These are phyloP conservation scores for Oryctes rhinoceros DNA, from an alignment of 1,140 invertebrate species.

Conservation along the genomic window DNA sequence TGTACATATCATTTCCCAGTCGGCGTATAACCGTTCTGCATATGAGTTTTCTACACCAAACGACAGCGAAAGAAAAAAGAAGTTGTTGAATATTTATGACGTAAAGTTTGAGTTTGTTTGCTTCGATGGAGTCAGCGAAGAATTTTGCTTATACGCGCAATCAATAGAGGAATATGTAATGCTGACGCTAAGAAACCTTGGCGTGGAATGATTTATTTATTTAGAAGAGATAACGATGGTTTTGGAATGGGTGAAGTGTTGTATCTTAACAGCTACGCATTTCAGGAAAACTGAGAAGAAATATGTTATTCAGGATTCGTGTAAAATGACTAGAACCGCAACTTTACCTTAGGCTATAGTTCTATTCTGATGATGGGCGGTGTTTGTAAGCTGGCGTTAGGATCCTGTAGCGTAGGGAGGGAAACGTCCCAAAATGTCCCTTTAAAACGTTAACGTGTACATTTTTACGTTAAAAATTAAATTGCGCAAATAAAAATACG, in stretches of 20 bases:
- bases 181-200: background rate
- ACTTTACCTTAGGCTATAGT: background rate
- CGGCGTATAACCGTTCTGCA: conserved; percentile 21
- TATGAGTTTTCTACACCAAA: conserved; percentile 2
- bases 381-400: too few species aligned
- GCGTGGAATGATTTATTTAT: conserved; percentile 4
- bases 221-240: too few species aligned
- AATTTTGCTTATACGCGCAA: conserved; percentile 19
- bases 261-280: too few species aligned
- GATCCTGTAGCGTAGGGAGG: too few species aligned
- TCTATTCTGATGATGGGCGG: too few species aligned
- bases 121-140: background rate
- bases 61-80: background rate
- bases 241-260: too few species aligned
- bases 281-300: background rate
- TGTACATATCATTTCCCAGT: conserved; percentile 24
- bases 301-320: background rate
- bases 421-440: too few species aligned
- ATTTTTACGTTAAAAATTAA: too few species aligned
- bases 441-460: too few species aligned
- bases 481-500: too few species aligned
- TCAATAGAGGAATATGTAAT: conserved; percentile 23
- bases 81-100: conserved; percentile 30
- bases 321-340: background rate
- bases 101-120: conserved; percentile 23